phyloP scores from a whole-genome alignment of 2,888 invertebrate genomes.

The Lasioglossum morio region DNA sequence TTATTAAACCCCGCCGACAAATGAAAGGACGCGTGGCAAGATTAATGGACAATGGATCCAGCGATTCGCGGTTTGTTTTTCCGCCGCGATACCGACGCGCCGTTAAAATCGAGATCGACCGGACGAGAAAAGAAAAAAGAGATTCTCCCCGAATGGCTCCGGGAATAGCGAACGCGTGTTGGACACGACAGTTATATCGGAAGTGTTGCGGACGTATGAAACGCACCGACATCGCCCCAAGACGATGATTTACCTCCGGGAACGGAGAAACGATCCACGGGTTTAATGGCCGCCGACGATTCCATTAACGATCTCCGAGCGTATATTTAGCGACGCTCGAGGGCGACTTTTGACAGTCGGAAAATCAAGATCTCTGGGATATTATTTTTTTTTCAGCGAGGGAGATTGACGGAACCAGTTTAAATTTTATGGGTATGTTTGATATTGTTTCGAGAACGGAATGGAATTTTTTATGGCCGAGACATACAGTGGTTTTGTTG shows the following conservation, averaged over 20 bases:
- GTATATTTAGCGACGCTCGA: neutral
- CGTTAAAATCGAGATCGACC: neutral
- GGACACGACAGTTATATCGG: constrained; percentile 58
- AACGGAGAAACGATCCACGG: neutral
- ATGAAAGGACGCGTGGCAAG: constrained; percentile 38
- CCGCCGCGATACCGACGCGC: neutral
- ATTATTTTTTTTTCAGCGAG: neutral
- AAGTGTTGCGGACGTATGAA: constrained; percentile 66
- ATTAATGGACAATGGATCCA: constrained; percentile 42
- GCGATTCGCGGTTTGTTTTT: constrained; percentile 39
- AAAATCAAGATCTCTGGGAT: neutral
- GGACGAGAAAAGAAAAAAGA: neutral
- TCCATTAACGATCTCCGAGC: constrained; percentile 23
- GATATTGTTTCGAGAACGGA: neutral
- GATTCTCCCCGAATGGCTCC: constrained; percentile 26
- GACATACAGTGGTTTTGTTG: neutral
- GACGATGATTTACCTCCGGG: constrained; percentile 37
- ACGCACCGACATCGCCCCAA: constrained; percentile 55
- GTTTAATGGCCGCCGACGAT: neutral
- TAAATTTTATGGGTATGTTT: neutral
- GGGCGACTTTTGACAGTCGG: neutral
- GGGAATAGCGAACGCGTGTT: constrained; percentile 67
- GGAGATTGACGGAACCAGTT: neutral
- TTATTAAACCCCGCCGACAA: constrained; percentile 38
- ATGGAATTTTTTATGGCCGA: neutral